phyloP scores from a whole-genome alignment of 2,888 invertebrate genomes.

The Acleris holmiana region DNA sequence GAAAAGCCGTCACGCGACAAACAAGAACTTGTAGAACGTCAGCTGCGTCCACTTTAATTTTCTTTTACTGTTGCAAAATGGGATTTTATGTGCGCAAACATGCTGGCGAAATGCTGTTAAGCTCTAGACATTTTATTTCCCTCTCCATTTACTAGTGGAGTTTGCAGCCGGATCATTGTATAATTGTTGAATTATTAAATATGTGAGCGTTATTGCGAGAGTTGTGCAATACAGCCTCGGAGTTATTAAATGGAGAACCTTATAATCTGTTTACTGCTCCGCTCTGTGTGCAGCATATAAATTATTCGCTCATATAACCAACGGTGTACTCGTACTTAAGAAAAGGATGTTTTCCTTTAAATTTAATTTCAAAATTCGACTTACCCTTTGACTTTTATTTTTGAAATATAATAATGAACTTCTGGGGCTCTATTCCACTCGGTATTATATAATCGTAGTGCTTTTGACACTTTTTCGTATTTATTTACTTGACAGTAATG shows the following conservation, averaged over 20 bases:
- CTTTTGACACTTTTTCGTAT: no score
- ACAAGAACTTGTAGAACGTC: conserved; percentile 32
- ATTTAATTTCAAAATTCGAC: no score
- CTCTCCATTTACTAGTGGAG: background rate
- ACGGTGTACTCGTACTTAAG: no score
- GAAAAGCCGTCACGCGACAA: background rate
- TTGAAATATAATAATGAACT: no score
- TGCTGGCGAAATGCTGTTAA: conserved; percentile 7
- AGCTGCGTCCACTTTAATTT: conserved; percentile 48
- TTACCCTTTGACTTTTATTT: no score
- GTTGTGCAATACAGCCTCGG: background rate
- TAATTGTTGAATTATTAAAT: background rate
- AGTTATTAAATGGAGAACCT: background rate
- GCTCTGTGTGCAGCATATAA: no score
- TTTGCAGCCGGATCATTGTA: background rate
- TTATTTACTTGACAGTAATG: no score
- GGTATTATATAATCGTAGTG: no score
- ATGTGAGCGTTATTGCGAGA: background rate
- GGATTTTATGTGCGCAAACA: conserved; percentile 31
- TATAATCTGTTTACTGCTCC: background rate
- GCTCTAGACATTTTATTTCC: background rate
- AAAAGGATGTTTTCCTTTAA: no score
- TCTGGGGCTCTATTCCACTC: no score
- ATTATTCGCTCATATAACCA: no score
- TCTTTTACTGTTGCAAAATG: conserved; percentile 42